These are phyloP conservation scores for Speoplatyrhinus poulsoni DNA, from an alignment of 2,113 vertebrate species.

Conservation along the genomic window DNA sequence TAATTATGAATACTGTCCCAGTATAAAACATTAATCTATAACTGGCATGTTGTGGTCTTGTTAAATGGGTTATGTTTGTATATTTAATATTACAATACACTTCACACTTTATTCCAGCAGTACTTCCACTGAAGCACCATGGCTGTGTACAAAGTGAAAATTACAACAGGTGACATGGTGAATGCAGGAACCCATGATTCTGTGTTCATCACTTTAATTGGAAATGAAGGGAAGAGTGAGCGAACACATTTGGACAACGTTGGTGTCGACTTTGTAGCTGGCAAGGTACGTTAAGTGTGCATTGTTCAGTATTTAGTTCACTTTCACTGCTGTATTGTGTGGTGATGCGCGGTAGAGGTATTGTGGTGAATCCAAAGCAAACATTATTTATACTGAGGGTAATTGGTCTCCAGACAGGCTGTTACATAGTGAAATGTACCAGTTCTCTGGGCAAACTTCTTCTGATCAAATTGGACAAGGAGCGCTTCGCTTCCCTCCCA, in stretches of 20 bases:
- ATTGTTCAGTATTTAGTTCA: background rate
- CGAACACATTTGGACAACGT: constrained; percentile 47
- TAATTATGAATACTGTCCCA: no score
- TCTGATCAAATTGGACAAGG: constrained; percentile 68
- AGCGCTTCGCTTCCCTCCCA: constrained; percentile 19
- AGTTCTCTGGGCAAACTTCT: constrained; percentile 58
- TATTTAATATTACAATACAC: background rate
- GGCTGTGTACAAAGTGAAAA: constrained; percentile 56
- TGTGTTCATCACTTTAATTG: constrained; percentile 59
- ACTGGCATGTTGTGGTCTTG: background rate
- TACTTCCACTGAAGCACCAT: constrained; percentile 18
- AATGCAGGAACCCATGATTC: constrained; percentile 55
- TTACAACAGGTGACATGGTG: constrained; percentile 55
- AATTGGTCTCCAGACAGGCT: constrained; percentile 35
- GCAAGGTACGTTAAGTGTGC: constrained; percentile 42
- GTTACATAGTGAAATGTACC: constrained; percentile 45
- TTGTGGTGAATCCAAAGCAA: no score
- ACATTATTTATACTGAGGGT: background rate
- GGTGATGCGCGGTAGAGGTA: no score
- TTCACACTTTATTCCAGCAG: background rate
- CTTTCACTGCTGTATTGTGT: background rate
- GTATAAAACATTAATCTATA: no score
- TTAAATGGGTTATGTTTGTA: background rate
- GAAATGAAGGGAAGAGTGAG: constrained; percentile 56
- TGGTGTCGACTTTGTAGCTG: constrained; percentile 37